Percentiles rank a stretch among this genome's conserved stretches.
phyloP scores from a whole-genome alignment of 2,888 invertebrate genomes.

The Parasteatoda lunata region DNA sequence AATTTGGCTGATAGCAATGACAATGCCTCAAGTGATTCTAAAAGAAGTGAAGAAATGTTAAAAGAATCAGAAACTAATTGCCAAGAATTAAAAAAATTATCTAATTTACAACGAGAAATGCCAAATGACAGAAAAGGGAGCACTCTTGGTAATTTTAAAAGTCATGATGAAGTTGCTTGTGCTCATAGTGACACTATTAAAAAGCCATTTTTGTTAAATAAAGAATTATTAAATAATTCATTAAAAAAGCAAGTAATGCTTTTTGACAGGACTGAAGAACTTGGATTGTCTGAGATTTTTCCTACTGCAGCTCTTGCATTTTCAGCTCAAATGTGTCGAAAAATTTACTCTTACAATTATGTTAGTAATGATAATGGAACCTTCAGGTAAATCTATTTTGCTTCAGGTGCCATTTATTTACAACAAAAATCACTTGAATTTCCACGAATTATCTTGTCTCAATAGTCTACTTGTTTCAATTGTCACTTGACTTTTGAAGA shows the following conservation, averaged over 20 bases:
- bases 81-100: not conserved
- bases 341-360: not conserved
- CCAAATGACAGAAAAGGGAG: not conserved
- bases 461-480: no score
- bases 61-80: not conserved
- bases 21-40: not conserved
- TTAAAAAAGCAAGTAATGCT: not conserved
- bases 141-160: not conserved
- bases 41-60: not conserved
- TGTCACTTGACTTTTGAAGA: not conserved
- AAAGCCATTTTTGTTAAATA: not conserved
- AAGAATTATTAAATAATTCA: constrained; percentile 24
- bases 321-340: constrained; percentile 13
- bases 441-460: no score
- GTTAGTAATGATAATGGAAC: not conserved
- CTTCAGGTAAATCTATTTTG: not conserved
- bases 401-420: no score
- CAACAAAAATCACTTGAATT: no score
- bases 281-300: not conserved
- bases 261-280: constrained; percentile 7
- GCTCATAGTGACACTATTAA: no score
- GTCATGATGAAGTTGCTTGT: not conserved
- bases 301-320: not conserved
- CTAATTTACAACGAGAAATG: no score
- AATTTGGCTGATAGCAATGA: not conserved